Conservation (phyloP, 2,113 vertebrate species). For the Asarcornis scutulata region DNA sequence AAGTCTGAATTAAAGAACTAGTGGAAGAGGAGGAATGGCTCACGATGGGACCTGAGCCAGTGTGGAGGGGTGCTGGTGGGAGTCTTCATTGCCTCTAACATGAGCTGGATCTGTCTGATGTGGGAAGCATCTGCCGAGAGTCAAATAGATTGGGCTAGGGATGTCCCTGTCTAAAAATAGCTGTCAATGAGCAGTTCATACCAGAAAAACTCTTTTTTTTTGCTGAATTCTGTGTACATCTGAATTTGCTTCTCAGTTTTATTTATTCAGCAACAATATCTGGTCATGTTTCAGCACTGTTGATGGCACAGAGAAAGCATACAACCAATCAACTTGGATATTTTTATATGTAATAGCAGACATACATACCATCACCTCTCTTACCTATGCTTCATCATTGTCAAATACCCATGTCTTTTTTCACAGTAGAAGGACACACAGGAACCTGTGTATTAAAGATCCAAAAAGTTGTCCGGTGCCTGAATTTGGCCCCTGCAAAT, state of each 20-base stretch:
- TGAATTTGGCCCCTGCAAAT: neutral
- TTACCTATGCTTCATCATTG: neutral
- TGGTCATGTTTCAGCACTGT: neutral
- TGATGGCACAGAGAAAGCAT: neutral
- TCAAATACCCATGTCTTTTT: neutral
- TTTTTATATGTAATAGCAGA: neutral
- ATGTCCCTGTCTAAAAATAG: conserved; percentile 43
- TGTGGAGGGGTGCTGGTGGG: neutral
- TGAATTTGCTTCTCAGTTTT: neutral
- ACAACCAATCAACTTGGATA: neutral
- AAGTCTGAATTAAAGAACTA: conserved; percentile 29
- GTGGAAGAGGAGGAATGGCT: conserved; percentile 28
- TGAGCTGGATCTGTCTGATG: conserved; percentile 1
- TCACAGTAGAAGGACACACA: neutral
- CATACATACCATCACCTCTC: neutral
- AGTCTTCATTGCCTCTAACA: conserved; percentile 37
- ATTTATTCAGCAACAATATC: neutral
- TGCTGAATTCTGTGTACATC: neutral
- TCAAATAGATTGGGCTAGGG: neutral
- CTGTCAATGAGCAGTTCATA: conserved; percentile 2
- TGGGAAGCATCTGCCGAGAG: conserved; percentile 35
- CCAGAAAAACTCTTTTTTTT: neutral
- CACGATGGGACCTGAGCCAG: conserved; percentile 3
- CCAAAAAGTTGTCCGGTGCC: neutral
- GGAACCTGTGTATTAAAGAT: neutral